Evolutionary conservation across 2,888 invertebrate genomes (phyloP).

Genomic region (Iphiclides podalirius): DNA sequence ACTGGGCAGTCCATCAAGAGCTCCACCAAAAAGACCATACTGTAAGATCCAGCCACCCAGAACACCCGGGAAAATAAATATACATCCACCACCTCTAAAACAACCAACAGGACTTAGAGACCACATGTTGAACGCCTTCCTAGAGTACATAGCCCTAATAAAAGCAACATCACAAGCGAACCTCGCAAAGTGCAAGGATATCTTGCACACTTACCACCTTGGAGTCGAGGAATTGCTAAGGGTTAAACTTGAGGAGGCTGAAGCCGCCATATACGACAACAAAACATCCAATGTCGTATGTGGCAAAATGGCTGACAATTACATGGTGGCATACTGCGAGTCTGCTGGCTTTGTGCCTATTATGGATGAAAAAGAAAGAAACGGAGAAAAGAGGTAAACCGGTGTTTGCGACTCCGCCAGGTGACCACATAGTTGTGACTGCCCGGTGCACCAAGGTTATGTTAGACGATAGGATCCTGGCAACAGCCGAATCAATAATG

Average conservation of each 20-base stretch:
- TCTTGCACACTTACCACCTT: too few relatives aligned
- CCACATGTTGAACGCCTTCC: too few relatives aligned
- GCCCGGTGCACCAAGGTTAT: conserved; percentile 11
- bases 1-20: not conserved
- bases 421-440: conserved; percentile 5
- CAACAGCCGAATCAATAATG: not conserved
- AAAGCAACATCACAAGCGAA: too few relatives aligned
- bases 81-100: too few relatives aligned
- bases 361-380: conserved; percentile 1
- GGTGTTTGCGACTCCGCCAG: conserved; percentile 3
- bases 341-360: conserved; percentile 6
- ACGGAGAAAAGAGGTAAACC: conserved; percentile 3
- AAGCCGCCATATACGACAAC: conserved; percentile 14
- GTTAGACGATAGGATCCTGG: conserved; percentile 6
- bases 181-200: too few relatives aligned
- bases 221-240: too few relatives aligned
- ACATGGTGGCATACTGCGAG: not conserved
- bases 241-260: conserved; percentile 1
- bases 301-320: not conserved
- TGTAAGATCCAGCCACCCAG: too few relatives aligned
- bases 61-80: too few relatives aligned
- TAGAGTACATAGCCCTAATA: too few relatives aligned
- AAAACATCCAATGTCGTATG: not conserved
- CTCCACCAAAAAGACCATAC: too few relatives aligned
- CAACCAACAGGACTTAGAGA: too few relatives aligned